Base-by-base conservation (phyloP, 1,140 invertebrate genomes). In the Argopecten irradians region DNA sequence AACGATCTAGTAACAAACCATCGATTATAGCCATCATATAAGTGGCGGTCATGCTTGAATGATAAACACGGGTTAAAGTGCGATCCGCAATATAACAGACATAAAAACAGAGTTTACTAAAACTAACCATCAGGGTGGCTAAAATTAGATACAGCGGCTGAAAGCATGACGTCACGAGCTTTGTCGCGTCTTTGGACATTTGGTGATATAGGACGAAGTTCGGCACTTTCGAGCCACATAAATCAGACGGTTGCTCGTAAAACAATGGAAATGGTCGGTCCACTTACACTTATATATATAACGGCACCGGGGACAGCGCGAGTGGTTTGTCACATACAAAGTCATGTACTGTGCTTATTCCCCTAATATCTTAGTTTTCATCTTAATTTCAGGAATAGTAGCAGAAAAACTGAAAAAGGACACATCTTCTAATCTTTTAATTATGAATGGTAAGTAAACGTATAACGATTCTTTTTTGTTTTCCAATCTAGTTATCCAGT, bases 391-490 rank as follows among this genome's bases (percentile, higher is more conserved):
- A 71, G 55, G 55, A 71, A 71, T 71, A 71, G 55, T 71, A 1
- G 55, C 55, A n/a, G 55, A 71, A 28, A 71, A 71, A 71, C 55
- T 71, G 55, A 71, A n/a, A 71, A 71, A 28, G 55, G 55, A 71
- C 55, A 71, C 55, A 71, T 5, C 16, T 71, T 71, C 55, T 3
- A 71, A 71, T 16, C 8, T 22, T n/a, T 5, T 71, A 16, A 71
- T 71, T 71, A 71, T 71, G 55, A 71, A 71, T 71, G 55, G 55
- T 71, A 71, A 71, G 55, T 71, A 7, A 28, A n/a, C n/a, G n/a
- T n/a, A n/a, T n/a, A n/a, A n/a, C n/a, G n/a, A n/a, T n/a, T n/a
- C n/a, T n/a, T n/a, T n/a, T n/a, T n/a, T n/a, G n/a, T n/a, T n/a
- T n/a, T n/a, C n/a, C n/a, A n/a, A n/a, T n/a, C n/a, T n/a, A n/a